Conservation (phyloP, 2,797 vertebrate species). For the Brachymystax lenok region DNA sequence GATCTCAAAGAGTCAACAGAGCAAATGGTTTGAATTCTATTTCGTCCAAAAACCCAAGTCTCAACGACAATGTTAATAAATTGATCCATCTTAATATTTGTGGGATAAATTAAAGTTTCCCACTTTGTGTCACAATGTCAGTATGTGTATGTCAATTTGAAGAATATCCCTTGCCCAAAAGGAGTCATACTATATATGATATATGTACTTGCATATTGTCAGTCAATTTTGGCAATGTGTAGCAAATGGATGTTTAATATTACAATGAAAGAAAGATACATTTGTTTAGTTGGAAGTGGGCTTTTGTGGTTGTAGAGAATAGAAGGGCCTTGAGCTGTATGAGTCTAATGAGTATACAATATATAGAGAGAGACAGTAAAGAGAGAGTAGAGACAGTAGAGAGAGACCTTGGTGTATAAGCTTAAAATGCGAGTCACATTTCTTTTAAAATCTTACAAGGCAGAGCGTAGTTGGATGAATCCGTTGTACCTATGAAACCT, state of each 20-base stretch:
- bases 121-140: conserved; percentile 30
- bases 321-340: conserved; percentile 39
- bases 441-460: conserved; percentile 52
- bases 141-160: conserved; percentile 42
- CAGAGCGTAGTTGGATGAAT: conserved; percentile 43
- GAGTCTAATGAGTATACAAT: not conserved
- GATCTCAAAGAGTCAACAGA: conserved; percentile 50
- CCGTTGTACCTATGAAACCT: conserved; percentile 39
- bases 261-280: conserved; percentile 44
- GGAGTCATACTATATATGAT: conserved; percentile 12
- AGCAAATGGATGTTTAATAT: conserved; percentile 52
- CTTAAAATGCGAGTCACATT: conserved; percentile 41
- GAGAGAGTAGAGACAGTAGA: not conserved
- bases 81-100: conserved; percentile 46
- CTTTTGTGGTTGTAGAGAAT: conserved; percentile 35
- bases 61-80: conserved; percentile 35
- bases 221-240: conserved; percentile 46
- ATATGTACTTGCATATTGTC: conserved; percentile 35
- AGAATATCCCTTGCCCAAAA: conserved; percentile 51
- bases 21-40: conserved; percentile 23
- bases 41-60: conserved; percentile 45
- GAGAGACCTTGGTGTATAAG: conserved; percentile 16
- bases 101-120: conserved; percentile 43
- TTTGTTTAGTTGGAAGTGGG: conserved; percentile 22
- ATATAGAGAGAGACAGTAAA: not conserved